Evolutionary conservation across 1,140 invertebrate species (phyloP).

Genomic region (Himalopsyche phryganea): DNA sequence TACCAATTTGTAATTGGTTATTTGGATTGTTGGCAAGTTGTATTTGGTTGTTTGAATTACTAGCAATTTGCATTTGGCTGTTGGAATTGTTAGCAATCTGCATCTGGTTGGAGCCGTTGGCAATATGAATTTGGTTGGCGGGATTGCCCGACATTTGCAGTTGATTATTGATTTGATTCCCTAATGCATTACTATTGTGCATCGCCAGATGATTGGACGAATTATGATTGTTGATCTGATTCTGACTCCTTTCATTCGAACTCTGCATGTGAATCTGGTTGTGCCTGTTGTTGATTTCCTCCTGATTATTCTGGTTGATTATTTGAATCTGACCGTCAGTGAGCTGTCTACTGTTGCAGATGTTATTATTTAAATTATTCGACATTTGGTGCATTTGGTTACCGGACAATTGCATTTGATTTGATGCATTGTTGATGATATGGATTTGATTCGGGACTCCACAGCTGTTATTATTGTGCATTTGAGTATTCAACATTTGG

Average conservation of each 20-base stretch:
- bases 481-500: constrained; percentile 38
- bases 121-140: too few relatives aligned
- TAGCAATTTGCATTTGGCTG: not conserved
- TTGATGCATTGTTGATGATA: constrained; percentile 17
- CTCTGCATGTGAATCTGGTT: constrained; percentile 31
- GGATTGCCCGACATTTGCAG: constrained; percentile 20
- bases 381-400: not conserved
- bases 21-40: not conserved
- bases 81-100: constrained; percentile 2
- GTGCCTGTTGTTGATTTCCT: constrained; percentile 11
- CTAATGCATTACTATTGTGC: constrained; percentile 34
- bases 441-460: too few relatives aligned
- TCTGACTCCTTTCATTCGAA: constrained; percentile 44
- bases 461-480: constrained; percentile 34
- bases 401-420: constrained; percentile 12
- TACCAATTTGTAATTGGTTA: not conserved
- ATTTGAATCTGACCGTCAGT: constrained; percentile 6
- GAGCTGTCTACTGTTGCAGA: constrained; percentile 17
- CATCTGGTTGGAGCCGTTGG: too few relatives aligned
- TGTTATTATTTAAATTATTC: constrained; percentile 4
- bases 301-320: constrained; percentile 11
- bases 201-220: constrained; percentile 46
- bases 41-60: not conserved
- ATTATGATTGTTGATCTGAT: constrained; percentile 45
- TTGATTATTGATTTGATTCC: constrained; percentile 24